These are phyloP conservation scores for Idris sp. DNA, from an alignment of 1,140 invertebrate genomes.

Conservation along the genomic window DNA sequence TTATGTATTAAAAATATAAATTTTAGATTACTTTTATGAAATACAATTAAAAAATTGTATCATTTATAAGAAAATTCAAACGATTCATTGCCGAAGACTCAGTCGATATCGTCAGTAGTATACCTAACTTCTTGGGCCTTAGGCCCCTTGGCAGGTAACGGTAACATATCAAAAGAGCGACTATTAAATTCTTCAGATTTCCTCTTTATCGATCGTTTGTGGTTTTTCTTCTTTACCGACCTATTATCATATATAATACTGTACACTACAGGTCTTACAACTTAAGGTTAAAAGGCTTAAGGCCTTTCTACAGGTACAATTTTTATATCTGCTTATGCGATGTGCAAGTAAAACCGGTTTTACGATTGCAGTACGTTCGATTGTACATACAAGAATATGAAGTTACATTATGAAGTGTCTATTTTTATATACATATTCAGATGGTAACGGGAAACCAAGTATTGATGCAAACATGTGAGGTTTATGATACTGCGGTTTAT, in stretches of 20 bases:
- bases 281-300: constrained; percentile 1
- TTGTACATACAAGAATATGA: constrained; percentile 45
- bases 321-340: constrained; percentile 17
- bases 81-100: too few species aligned
- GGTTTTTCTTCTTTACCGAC: constrained; percentile 69
- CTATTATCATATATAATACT: constrained; percentile 4
- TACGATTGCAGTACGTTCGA: constrained; percentile 40
- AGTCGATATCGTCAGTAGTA: too few species aligned
- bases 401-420: constrained; percentile 42
- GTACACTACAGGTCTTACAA: too few species aligned
- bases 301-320: constrained; percentile 28
- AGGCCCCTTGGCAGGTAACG: too few species aligned
- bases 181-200: too few species aligned
- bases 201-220: too few species aligned
- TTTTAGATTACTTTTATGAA: too few species aligned
- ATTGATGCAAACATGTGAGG: constrained; percentile 29
- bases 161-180: too few species aligned
- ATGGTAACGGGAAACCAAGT: constrained; percentile 29
- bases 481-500: constrained; percentile 29
- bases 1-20: too few species aligned
- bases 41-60: too few species aligned
- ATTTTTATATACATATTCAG: constrained; percentile 48
- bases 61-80: too few species aligned
- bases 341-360: constrained; percentile 61
- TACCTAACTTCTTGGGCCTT: too few species aligned